Evolutionary conservation across 2,113 vertebrate genomes (phyloP).

Genomic region (Tautogolabrus adspersus): DNA sequence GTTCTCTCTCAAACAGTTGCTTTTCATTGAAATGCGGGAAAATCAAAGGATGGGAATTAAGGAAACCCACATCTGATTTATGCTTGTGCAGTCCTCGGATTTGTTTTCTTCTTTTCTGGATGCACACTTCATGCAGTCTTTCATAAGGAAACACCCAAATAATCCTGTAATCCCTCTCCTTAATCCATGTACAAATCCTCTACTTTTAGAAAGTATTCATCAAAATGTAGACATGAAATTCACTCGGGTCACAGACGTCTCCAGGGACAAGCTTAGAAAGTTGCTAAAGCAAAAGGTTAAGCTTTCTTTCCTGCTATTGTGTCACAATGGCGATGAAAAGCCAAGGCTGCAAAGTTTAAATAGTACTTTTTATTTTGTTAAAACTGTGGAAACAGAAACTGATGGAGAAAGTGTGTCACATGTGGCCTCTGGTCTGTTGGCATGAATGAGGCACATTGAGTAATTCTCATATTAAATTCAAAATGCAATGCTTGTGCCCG

Average conservation of each 20-base stretch:
- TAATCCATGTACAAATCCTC: slow-evolving; percentile 1
- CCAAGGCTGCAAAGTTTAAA: neutral
- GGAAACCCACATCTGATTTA: neutral
- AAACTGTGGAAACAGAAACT: neutral
- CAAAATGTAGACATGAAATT: neutral
- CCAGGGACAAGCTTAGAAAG: neutral
- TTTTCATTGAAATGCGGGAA: neutral
- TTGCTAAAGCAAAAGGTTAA: slow-evolving; percentile 21
- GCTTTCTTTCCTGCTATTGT: neutral
- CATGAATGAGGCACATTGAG: neutral
- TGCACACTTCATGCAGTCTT: neutral
- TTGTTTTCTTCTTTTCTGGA: neutral
- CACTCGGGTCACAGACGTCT: slow-evolving; percentile 1
- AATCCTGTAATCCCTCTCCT: neutral
- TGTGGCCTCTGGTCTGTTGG: neutral
- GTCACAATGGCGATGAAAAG: neutral
- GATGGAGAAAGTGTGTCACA: neutral
- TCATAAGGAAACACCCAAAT: neutral
- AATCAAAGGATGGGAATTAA: neutral
- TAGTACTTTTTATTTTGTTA: neutral
- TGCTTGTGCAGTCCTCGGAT: neutral
- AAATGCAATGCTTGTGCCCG: neutral
- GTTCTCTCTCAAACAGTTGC: neutral
- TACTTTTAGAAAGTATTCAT: neutral
- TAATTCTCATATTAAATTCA: neutral